These are phyloP conservation scores for Aleiodes alternator DNA, from an alignment of 2,888 invertebrate genomes.

Conservation along the genomic window DNA sequence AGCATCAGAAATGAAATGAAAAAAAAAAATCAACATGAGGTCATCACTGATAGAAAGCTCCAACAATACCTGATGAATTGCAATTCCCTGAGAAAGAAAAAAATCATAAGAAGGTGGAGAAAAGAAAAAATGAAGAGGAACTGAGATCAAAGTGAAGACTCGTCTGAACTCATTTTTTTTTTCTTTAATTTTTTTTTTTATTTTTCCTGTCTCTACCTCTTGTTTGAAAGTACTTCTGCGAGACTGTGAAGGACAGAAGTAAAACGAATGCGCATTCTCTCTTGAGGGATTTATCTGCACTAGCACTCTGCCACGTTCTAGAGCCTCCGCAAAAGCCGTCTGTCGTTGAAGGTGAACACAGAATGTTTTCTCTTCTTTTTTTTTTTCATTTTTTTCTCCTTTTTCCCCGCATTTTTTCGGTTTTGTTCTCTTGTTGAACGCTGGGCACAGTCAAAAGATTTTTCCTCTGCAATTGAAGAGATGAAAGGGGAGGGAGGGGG, in stretches of 20 bases:
- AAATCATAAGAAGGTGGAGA: background rate
- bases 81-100: background rate
- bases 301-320: background rate
- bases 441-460: no score
- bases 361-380: no score
- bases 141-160: slow-evolving; percentile 5
- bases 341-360: background rate
- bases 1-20: background rate
- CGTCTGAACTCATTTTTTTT: background rate
- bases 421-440: no score
- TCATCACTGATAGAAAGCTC: background rate
- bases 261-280: slow-evolving; percentile 30
- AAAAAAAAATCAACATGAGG: background rate
- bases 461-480: no score
- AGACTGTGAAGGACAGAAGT: background rate
- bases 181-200: background rate
- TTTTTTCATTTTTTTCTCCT: no score
- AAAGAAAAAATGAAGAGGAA: background rate
- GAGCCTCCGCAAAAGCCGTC: slow-evolving; percentile 4
- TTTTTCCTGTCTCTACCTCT: background rate
- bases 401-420: no score
- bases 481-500: no score
- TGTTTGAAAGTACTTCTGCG: background rate
- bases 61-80: background rate
- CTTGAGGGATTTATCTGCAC: slow-evolving; percentile 24